Conservation (phyloP, 1,140 invertebrate genomes). For the Dufourea novaeangliae region DNA sequence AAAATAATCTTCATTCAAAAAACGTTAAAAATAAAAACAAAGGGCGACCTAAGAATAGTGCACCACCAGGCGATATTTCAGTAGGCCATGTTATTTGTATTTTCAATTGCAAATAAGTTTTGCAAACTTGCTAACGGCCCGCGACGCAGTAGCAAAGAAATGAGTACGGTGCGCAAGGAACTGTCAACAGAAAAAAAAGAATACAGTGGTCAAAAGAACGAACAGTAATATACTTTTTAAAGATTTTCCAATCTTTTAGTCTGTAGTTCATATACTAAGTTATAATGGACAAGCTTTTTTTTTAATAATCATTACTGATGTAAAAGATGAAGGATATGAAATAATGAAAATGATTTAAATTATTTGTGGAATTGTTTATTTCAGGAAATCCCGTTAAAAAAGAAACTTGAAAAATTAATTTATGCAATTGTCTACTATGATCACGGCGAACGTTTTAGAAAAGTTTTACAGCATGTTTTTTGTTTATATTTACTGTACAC, state of each 20-base stretch:
- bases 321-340: constrained; percentile 69
- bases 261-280: constrained; percentile 76
- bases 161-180: constrained; percentile 38
- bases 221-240: constrained; percentile 58
- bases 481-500: constrained; percentile 20
- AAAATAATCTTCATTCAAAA: constrained; percentile 64
- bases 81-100: constrained; percentile 63
- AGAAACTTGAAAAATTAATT: too few relatives aligned
- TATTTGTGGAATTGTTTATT: constrained; percentile 51
- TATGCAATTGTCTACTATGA: too few relatives aligned
- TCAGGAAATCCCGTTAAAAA: constrained; percentile 32
- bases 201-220: constrained; percentile 43
- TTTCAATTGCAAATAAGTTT: constrained; percentile 65
- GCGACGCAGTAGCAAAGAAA: constrained; percentile 50
- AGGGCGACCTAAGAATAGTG: constrained; percentile 61
- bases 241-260: constrained; percentile 63
- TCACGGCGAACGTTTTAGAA: too few relatives aligned
- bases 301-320: constrained; percentile 71
- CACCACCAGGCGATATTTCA: constrained; percentile 62
- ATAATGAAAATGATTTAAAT: constrained; percentile 57
- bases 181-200: constrained; percentile 30
- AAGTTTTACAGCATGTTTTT: constrained; percentile 27
- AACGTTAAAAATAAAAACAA: constrained; percentile 60
- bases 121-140: constrained; percentile 56
- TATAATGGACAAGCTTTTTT: constrained; percentile 76